These are phyloP conservation scores for Alitta virens DNA, from an alignment of 2,888 invertebrate species.

Conservation along the genomic window DNA sequence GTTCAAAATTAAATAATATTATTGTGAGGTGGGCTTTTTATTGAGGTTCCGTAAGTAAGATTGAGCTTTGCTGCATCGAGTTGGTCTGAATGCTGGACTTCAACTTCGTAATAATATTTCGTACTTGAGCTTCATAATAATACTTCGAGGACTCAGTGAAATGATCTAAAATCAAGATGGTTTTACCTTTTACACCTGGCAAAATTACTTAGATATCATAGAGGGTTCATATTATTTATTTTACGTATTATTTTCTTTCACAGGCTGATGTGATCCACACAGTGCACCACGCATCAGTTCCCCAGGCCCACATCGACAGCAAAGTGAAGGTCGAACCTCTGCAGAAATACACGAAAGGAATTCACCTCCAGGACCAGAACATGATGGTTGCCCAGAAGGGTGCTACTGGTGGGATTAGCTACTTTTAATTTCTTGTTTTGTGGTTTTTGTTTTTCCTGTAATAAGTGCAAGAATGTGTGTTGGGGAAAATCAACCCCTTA, in stretches of 20 bases:
- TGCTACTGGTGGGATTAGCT: neutral
- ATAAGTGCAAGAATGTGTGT: too few relatives aligned
- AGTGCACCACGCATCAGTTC: slow-evolving; percentile 10
- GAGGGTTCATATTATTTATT: too few relatives aligned
- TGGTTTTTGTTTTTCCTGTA: too few relatives aligned
- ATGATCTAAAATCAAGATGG: neutral
- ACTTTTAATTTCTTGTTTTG: neutral
- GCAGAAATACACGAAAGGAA: slow-evolving; percentile 66
- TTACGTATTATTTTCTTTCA: too few relatives aligned
- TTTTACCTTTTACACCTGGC: neutral
- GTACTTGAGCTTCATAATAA: too few relatives aligned
- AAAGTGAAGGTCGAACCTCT: slow-evolving; percentile 8
- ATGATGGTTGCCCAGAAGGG: neutral
- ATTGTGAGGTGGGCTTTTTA: too few relatives aligned
- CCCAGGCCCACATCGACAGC: slow-evolving; percentile 14
- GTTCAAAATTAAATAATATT: too few relatives aligned
- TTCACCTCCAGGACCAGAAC: slow-evolving; percentile 22
- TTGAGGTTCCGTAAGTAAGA: too few relatives aligned
- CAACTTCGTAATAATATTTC: too few relatives aligned
- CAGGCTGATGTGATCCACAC: slow-evolving; percentile 86
- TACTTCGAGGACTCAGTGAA: neutral
- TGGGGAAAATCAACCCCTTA: too few relatives aligned
- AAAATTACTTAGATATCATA: neutral
- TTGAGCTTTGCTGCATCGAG: too few relatives aligned
- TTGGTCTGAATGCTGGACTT: too few relatives aligned